phyloP scores from a whole-genome alignment of 2,797 vertebrate genomes.

The Kryptopterus vitreolus region DNA sequence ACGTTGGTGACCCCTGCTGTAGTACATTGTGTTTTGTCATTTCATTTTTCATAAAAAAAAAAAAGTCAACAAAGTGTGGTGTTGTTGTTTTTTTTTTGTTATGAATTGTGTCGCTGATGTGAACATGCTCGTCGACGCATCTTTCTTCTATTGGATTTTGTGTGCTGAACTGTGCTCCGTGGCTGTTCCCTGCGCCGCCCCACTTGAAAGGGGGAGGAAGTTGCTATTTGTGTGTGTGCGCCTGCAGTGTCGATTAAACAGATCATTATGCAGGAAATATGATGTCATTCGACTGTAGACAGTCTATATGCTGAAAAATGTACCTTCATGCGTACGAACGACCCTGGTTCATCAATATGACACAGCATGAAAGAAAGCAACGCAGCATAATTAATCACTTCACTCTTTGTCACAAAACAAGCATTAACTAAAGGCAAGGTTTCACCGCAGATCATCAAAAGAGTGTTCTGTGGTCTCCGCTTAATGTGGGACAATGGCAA shows the following conservation, averaged over 20 bases:
- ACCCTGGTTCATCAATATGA: conserved; percentile 16
- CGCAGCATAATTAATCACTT: conserved; percentile 24
- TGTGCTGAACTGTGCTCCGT: conserved; percentile 56
- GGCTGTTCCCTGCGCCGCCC: conserved; percentile 38
- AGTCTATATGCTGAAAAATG: conserved; percentile 31
- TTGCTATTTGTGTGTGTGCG: conserved; percentile 34
- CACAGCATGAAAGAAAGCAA: conserved; percentile 26
- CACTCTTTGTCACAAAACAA: conserved; percentile 31
- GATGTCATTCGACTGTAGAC: conserved; percentile 27
- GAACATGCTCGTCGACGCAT: conserved; percentile 52
- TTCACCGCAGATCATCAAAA: conserved; percentile 49
- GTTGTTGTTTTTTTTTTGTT: conserved; percentile 1
- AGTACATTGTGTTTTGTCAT: conserved; percentile 20
- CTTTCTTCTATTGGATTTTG: conserved; percentile 55
- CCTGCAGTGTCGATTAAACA: conserved; percentile 32
- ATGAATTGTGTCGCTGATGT: conserved; percentile 27
- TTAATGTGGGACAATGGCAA: conserved; percentile 50
- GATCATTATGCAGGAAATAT: conserved; percentile 37
- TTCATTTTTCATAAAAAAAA: conserved; percentile 11
- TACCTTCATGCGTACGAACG: conserved; percentile 15
- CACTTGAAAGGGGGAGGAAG: conserved; percentile 40
- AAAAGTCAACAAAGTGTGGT: conserved; percentile 31
- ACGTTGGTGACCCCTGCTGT: too few species aligned
- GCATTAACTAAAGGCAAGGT: conserved; percentile 28
- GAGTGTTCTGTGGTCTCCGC: conserved; percentile 50